A percentile compares a stretch with the other conserved stretches of the same genome.
Conservation (phyloP, 1,140 invertebrate genomes). For the Lysiphlebus fabarum region DNA sequence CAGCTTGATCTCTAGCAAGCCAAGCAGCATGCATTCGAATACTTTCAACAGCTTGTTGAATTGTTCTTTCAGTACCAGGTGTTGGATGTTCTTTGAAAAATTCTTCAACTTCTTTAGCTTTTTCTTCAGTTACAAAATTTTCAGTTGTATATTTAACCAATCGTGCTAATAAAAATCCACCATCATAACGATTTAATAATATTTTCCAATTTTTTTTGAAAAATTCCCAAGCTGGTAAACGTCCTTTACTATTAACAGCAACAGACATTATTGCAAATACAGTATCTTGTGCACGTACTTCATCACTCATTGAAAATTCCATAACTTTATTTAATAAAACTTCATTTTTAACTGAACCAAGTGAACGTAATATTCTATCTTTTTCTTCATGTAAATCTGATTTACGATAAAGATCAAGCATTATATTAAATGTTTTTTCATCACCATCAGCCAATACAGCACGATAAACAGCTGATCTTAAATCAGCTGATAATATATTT, state of each 20-base stretch:
- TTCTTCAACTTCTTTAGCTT: slow-evolving; percentile 75
- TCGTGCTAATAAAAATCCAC: slow-evolving; percentile 74
- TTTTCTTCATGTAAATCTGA: slow-evolving; percentile 91
- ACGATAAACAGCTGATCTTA: slow-evolving; percentile 82
- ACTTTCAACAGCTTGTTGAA: slow-evolving; percentile 84
- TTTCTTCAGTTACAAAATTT: slow-evolving; percentile 81
- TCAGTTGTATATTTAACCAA: slow-evolving; percentile 85
- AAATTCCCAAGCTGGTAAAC: slow-evolving; percentile 86
- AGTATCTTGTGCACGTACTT: slow-evolving; percentile 88
- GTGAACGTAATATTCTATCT: slow-evolving; percentile 76
- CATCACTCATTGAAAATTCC: slow-evolving; percentile 86
- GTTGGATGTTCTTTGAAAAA: slow-evolving; percentile 78
- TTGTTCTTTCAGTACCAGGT: slow-evolving; percentile 78
- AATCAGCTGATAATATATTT: slow-evolving; percentile 76
- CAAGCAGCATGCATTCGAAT: slow-evolving; percentile 83
- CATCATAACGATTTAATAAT: slow-evolving; percentile 74
- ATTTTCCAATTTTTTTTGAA: slow-evolving; percentile 81
- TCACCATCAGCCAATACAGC: slow-evolving; percentile 74
- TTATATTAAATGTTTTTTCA: slow-evolving; percentile 68
- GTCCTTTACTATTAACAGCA: slow-evolving; percentile 67
- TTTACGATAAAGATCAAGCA: slow-evolving; percentile 80
- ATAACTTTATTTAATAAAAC: slow-evolving; percentile 74
- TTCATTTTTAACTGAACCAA: slow-evolving; percentile 74
- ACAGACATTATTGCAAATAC: slow-evolving; percentile 85
- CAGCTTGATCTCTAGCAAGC: slow-evolving; percentile 71